Base-by-base conservation (phyloP, 2,888 invertebrate genomes). In the Mycalesis mineus region DNA sequence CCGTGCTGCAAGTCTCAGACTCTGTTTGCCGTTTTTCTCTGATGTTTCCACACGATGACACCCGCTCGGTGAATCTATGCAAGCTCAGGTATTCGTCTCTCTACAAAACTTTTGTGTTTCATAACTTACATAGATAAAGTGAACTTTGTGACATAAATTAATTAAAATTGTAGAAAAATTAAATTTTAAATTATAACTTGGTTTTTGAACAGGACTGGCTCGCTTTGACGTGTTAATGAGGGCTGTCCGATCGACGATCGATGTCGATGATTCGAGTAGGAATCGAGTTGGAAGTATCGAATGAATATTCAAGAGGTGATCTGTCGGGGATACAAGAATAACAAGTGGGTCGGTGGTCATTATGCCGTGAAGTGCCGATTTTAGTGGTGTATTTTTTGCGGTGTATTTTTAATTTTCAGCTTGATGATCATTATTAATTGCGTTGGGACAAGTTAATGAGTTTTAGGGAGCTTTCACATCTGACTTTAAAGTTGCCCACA, bases 241-340 rank as follows among this genome's bases (percentile, higher is more conserved):
- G 29, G 31, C 55, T 41, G 55, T 55, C 55, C 61, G 52, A 58
- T 58, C 55, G 53, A 39, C 62, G 22, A 47, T 44, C 55, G 62
- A 55, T 55, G 52, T 55, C 47, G 55, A 61, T 63, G 61, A 59
- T 57, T 58, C 54, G 45, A 51, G 59, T 62, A 52, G 48, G 44
- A 58, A 49, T 60, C 29, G 51, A 52, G 50, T 55, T 49, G 58
- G 51, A 47, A 55, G 49, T 53, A 57, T 61, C 62, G 45, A 59
- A 60, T 62, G 55, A 63, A 64, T 63, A 62, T 64, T 59, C 61
- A 64, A 44, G 37, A 13, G 42, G 39, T 31, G 17, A 15, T 45
- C 50, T 47, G 37, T 47, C 50, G 57, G 29, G 51, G 33, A 51
- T 58, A 55, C 28, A 58, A 61, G 22, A 58, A 55, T 55, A 58